Conservation (phyloP, 2,888 invertebrate genomes). For the Scaptomyza polygonia region DNA sequence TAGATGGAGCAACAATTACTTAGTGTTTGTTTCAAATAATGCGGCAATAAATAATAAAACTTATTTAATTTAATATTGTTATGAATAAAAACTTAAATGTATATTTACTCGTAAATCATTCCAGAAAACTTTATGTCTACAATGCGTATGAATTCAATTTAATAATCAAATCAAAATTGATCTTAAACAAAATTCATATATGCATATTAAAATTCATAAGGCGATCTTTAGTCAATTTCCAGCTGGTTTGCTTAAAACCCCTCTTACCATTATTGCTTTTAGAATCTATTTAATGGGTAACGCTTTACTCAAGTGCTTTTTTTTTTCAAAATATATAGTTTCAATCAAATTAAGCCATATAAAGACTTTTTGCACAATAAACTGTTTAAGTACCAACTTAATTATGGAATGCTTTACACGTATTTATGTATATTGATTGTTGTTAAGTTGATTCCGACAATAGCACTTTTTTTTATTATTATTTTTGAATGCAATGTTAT, state of each 20-base stretch:
- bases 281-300: neutral
- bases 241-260: no score
- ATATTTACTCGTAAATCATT: no score
- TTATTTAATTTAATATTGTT: no score
- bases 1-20: no score
- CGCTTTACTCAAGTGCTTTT: neutral
- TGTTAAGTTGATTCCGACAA: conserved; percentile 37
- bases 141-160: no score
- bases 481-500: conserved; percentile 17
- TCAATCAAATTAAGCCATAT: conserved; percentile 14
- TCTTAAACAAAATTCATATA: no score
- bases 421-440: conserved; percentile 11
- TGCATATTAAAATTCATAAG: neutral
- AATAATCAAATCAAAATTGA: no score
- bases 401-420: conserved; percentile 40
- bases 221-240: neutral
- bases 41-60: no score
- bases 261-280: neutral
- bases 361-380: conserved; percentile 5
- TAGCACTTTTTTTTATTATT: conserved; percentile 4
- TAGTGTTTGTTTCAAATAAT: no score
- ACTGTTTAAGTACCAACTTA: no score
- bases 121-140: no score
- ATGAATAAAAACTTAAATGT: no score
- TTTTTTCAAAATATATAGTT: neutral